Conservation (phyloP, 2,113 vertebrate genomes). For the Eonycteris spelaea region DNA sequence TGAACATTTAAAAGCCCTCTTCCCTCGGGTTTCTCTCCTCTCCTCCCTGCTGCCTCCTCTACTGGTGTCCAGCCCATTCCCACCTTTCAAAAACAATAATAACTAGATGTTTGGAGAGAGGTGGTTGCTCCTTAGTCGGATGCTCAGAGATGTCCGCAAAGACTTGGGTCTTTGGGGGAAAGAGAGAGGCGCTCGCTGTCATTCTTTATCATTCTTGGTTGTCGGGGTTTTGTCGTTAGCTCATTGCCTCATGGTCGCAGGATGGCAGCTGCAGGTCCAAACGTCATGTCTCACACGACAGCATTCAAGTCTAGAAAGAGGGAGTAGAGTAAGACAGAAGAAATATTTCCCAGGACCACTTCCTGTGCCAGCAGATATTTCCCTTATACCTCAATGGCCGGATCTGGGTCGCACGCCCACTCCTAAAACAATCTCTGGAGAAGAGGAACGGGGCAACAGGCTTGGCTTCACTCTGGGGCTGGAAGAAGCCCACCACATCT, state of each 20-base stretch:
- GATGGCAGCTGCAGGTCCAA: neutral
- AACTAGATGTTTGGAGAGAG: neutral
- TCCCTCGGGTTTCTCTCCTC: neutral
- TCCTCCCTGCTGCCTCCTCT: neutral
- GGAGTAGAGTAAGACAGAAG: neutral
- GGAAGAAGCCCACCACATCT: no score
- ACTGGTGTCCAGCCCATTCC: neutral
- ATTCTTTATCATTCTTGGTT: neutral
- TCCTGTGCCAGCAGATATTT: no score
- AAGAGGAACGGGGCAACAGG: no score
- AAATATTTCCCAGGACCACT: neutral
- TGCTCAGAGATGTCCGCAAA: neutral
- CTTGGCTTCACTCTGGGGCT: no score
- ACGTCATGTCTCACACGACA: neutral
- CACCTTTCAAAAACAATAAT: neutral
- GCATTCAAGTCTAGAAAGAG: neutral
- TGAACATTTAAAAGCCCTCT: slow-evolving; percentile 63
- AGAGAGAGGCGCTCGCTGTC: no score
- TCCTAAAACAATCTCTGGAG: no score
- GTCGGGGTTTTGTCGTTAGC: neutral
- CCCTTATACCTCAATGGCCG: neutral
- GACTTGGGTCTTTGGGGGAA: no score
- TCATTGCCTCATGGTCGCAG: neutral
- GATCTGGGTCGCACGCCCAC: no score
- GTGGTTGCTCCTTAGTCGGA: neutral